Percentiles rank a stretch among this genome's conserved stretches.
phyloP scores from a whole-genome alignment of 2,113 vertebrate genomes.

The Siniperca knerii region DNA sequence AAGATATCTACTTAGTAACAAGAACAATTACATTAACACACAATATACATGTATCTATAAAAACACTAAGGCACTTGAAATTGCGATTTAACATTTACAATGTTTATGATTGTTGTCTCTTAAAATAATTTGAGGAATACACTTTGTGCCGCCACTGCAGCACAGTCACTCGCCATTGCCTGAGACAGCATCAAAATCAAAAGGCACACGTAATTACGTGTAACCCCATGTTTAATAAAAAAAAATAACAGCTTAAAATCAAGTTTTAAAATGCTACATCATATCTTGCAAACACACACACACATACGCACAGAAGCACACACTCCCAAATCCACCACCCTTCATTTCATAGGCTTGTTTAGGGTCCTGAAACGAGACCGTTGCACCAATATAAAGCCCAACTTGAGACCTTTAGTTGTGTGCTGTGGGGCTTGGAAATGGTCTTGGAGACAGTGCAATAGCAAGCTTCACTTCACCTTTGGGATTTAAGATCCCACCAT shows the following conservation, averaged over 20 bases:
- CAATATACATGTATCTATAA: constrained; percentile 62
- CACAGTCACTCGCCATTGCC: constrained; percentile 55
- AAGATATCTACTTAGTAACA: constrained; percentile 60
- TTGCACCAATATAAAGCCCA: constrained; percentile 57
- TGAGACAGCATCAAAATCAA: constrained; percentile 61
- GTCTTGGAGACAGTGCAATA: constrained; percentile 74
- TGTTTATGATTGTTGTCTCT: constrained; percentile 64
- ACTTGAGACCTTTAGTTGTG: constrained; percentile 52
- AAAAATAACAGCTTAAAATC: constrained; percentile 56
- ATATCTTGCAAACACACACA: constrained; percentile 52
- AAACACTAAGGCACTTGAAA: constrained; percentile 83
- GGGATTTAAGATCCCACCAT: constrained; percentile 37
- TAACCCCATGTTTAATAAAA: constrained; percentile 32
- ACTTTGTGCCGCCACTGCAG: constrained; percentile 38
- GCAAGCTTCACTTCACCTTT: constrained; percentile 44
- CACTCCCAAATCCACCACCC: constrained; percentile 37
- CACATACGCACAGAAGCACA: constrained; percentile 39
- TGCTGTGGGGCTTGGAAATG: constrained; percentile 57
- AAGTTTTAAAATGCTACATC: constrained; percentile 77
- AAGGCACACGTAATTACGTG: constrained; percentile 4
- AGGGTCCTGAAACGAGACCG: constrained; percentile 72
- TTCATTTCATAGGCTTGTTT: constrained; percentile 60
- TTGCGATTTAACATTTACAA: constrained; percentile 58
- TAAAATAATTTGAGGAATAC: constrained; percentile 43
- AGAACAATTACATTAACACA: constrained; percentile 71